Conservation (phyloP, 2,113 vertebrate species). For the Grantiella picta region DNA sequence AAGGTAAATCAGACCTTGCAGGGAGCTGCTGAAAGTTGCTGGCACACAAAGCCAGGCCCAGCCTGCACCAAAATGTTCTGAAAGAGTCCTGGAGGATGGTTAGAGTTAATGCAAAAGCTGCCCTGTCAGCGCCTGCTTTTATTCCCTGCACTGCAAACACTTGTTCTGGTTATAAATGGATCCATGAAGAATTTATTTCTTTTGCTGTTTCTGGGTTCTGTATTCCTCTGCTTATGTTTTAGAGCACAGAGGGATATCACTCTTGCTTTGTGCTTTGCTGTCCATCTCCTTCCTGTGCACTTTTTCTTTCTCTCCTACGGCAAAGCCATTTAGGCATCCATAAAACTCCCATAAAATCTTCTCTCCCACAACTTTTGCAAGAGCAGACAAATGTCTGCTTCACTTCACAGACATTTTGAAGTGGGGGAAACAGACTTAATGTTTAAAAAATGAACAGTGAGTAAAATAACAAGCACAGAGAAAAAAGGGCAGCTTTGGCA, state of each 20-base stretch:
- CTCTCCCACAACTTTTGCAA: conserved; percentile 23
- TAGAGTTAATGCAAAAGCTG: background rate
- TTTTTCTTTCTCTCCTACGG: conserved; percentile 38
- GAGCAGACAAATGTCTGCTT: conserved; percentile 41
- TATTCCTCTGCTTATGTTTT: background rate
- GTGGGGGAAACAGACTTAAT: background rate
- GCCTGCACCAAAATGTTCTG: background rate
- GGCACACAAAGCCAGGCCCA: background rate
- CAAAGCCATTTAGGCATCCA: conserved; percentile 53
- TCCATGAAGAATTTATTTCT: conserved; percentile 40
- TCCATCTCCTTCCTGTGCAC: conserved; percentile 40
- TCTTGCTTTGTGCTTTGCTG: conserved; percentile 36
- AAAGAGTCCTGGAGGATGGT: background rate
- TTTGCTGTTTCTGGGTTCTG: conserved; percentile 14
- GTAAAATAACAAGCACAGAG: conserved; percentile 23
- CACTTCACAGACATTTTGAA: background rate
- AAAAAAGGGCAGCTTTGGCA: background rate
- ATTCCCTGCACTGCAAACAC: background rate
- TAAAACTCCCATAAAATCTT: conserved; percentile 61
- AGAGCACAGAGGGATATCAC: background rate
- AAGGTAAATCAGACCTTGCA: background rate
- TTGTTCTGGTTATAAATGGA: conserved; percentile 38
- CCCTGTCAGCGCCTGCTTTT: background rate
- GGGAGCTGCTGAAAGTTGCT: background rate
- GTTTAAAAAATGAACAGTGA: background rate